Evolutionary conservation across 2,113 vertebrate genomes (phyloP).

Genomic region (Axis porcinus): DNA sequence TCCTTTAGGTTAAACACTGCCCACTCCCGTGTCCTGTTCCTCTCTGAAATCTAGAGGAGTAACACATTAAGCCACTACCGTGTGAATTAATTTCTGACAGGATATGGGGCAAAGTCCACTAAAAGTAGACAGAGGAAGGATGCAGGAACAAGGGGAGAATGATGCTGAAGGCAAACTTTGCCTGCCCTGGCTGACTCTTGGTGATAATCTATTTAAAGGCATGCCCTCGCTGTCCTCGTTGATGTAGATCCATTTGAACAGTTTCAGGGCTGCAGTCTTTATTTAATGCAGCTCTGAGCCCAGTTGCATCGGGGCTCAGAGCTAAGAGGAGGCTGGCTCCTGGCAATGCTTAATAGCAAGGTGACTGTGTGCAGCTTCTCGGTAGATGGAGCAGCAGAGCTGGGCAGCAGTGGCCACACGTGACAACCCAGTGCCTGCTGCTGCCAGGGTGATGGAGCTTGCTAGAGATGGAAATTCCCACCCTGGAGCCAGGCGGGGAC

Average conservation of each 20-base stretch:
- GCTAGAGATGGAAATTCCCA: not conserved
- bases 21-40: not conserved
- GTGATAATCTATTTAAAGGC: slow-evolving; percentile 4
- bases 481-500: not conserved
- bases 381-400: not conserved
- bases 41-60: not conserved
- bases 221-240: not conserved
- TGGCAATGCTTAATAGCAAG: not conserved
- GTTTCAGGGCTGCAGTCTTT: slow-evolving; percentile 31
- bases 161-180: not conserved
- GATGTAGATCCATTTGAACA: slow-evolving; percentile 34
- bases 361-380: not conserved
- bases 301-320: not conserved
- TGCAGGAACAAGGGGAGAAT: not conserved
- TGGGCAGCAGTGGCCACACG: not conserved
- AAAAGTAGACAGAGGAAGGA: not conserved
- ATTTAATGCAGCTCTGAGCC: slow-evolving; percentile 33
- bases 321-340: not conserved
- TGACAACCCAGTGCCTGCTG: not conserved
- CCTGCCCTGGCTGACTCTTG: not conserved
- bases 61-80: not conserved
- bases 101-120: not conserved
- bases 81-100: not conserved
- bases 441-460: not conserved
- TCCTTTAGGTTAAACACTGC: not conserved